phyloP scores from a whole-genome alignment of 1,140 invertebrate genomes.

The Spodoptera litura region DNA sequence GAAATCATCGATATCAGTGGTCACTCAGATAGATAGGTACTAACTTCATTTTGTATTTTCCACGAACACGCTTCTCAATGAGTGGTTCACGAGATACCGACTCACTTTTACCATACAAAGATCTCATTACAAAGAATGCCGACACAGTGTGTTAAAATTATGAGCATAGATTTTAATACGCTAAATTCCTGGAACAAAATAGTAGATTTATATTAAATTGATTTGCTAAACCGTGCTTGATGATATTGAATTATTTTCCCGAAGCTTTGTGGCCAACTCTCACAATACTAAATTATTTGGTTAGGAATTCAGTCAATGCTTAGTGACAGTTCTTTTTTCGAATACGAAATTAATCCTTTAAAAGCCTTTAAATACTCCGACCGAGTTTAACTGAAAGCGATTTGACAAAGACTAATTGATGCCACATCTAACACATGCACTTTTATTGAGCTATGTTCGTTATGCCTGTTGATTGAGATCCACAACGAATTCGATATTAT shows the following conservation, averaged over 20 bases:
- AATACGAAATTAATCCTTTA: too few species aligned
- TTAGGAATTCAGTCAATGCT: too few species aligned
- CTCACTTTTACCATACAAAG: background rate
- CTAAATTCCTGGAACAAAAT: too few species aligned
- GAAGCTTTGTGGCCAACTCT: too few species aligned
- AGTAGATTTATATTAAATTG: too few species aligned
- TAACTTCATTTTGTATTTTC: background rate
- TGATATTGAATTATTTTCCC: too few species aligned
- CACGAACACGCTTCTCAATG: background rate
- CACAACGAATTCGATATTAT: background rate
- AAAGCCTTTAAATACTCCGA: too few species aligned
- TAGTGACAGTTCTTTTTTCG: too few species aligned
- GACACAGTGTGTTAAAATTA: background rate
- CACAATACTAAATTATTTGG: too few species aligned
- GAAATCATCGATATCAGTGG: constrained; percentile 43
- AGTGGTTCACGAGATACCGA: background rate
- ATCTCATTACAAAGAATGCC: background rate
- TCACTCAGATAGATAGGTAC: background rate
- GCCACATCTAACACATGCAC: background rate
- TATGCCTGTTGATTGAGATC: background rate
- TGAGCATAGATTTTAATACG: background rate
- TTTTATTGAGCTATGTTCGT: too few species aligned
- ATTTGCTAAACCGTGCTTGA: too few species aligned
- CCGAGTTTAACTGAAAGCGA: too few species aligned
- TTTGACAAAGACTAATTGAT: background rate